Percentiles rank a stretch among this genome's conserved stretches.
phyloP scores from a whole-genome alignment of 2,797 vertebrate species.

The Babyrousa celebensis region DNA sequence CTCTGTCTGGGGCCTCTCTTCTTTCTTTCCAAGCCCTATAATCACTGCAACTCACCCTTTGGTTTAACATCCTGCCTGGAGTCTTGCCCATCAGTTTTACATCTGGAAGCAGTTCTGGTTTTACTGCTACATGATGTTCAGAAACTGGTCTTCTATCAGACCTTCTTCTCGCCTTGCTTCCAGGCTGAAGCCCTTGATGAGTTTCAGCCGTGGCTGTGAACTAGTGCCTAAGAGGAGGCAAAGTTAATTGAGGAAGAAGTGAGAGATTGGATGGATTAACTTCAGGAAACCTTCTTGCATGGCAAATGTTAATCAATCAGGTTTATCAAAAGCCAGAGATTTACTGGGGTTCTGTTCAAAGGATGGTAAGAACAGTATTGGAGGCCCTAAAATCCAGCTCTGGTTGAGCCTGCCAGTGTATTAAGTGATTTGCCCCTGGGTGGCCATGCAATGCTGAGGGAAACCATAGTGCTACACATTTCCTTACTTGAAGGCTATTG shows the following conservation, averaged over 20 bases:
- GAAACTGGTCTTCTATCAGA: background rate
- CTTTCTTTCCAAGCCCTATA: background rate
- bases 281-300: background rate
- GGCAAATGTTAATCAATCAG: background rate
- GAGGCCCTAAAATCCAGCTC: background rate
- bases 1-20: background rate
- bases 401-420: background rate
- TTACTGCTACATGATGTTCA: background rate
- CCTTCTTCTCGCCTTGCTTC: background rate
- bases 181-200: background rate
- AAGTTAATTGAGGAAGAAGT: conserved; percentile 11
- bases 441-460: background rate
- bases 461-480: accelerated
- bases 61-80: background rate
- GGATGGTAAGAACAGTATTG: background rate
- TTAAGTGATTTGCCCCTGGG: background rate
- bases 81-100: background rate
- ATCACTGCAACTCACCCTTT: background rate
- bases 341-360: background rate
- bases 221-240: background rate
- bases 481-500: background rate
- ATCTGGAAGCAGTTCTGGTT: background rate
- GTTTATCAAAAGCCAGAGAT: background rate
- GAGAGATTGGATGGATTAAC: background rate
- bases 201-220: background rate